Percentiles rank a stretch among this genome's conserved stretches.
Evolutionary conservation across 2,797 vertebrate genomes (phyloP).

Genomic region (Telmatherina bonti): DNA sequence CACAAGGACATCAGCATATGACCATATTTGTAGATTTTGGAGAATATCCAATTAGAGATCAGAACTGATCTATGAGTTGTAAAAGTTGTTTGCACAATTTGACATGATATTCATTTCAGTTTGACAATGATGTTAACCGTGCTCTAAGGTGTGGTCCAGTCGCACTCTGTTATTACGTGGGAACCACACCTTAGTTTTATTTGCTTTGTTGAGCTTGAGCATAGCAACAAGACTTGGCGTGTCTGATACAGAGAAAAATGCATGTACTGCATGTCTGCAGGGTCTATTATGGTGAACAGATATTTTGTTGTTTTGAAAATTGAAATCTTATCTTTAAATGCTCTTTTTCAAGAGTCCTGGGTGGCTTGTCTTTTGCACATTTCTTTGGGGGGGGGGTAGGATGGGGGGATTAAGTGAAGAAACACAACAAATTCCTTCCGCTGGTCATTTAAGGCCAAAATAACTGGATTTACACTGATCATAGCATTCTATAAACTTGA

Average conservation of each 20-base stretch:
- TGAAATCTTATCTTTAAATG: no score
- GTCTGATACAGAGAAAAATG: not conserved
- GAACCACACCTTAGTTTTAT: conserved; percentile 64
- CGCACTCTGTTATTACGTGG: conserved; percentile 40
- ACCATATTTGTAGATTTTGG: not conserved
- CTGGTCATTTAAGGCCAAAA: conserved; percentile 13
- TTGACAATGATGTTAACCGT: conserved; percentile 16
- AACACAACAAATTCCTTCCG: not conserved
- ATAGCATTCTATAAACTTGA: not conserved
- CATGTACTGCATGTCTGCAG: not conserved
- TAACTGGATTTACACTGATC: conserved; percentile 6
- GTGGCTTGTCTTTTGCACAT: not conserved
- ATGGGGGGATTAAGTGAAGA: not conserved
- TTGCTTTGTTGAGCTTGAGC: conserved; percentile 54
- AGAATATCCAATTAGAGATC: not conserved
- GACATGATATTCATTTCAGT: conserved; percentile 2
- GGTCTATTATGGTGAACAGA: not conserved
- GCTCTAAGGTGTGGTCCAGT: conserved; percentile 56
- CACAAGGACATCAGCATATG: not conserved
- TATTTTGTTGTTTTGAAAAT: no score
- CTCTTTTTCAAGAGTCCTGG: no score
- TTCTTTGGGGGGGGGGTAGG: conserved; percentile 9
- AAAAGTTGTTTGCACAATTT: conserved; percentile 10
- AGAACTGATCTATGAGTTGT: not conserved
- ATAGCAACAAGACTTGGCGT: conserved; percentile 58